Percentiles rank a stretch among this genome's conserved stretches.
These are phyloP conservation scores for Homarus americanus DNA, from an alignment of 1,140 invertebrate genomes.

Conservation along the genomic window DNA sequence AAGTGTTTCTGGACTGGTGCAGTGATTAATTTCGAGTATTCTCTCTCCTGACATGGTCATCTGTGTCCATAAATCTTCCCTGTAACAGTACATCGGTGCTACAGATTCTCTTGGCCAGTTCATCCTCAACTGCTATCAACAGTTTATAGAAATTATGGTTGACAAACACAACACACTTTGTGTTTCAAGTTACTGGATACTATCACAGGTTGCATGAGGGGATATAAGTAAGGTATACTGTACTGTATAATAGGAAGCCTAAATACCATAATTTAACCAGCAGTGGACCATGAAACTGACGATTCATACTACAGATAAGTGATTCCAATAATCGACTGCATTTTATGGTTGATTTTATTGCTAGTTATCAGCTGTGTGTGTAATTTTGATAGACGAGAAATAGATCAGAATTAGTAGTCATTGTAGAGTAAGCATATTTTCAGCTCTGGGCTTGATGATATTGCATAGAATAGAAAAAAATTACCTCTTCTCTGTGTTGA, in stretches of 20 bases:
- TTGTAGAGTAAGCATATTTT: neutral
- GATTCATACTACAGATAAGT: neutral
- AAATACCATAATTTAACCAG: neutral
- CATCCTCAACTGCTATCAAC: neutral
- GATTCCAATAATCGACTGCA: too few species aligned
- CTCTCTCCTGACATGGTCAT: neutral
- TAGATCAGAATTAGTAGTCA: neutral
- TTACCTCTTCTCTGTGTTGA: neutral
- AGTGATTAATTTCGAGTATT: neutral
- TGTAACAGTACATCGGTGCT: conserved; percentile 22
- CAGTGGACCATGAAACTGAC: neutral
- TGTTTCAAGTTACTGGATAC: neutral
- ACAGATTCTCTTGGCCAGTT: neutral
- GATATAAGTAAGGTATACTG: neutral
- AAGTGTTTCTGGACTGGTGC: neutral
- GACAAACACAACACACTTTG: neutral
- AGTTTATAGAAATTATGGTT: neutral
- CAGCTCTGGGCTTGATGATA: neutral
- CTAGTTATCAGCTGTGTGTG: neutral
- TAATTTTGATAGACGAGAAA: neutral
- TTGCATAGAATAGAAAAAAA: neutral
- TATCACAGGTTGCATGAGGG: neutral
- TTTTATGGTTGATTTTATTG: neutral
- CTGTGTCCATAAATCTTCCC: neutral
- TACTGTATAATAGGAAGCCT: too few species aligned